A percentile compares a stretch with the other conserved stretches of the same genome.
phyloP scores from a whole-genome alignment of 2,888 invertebrate genomes.

The Xanthorhoe designata region DNA sequence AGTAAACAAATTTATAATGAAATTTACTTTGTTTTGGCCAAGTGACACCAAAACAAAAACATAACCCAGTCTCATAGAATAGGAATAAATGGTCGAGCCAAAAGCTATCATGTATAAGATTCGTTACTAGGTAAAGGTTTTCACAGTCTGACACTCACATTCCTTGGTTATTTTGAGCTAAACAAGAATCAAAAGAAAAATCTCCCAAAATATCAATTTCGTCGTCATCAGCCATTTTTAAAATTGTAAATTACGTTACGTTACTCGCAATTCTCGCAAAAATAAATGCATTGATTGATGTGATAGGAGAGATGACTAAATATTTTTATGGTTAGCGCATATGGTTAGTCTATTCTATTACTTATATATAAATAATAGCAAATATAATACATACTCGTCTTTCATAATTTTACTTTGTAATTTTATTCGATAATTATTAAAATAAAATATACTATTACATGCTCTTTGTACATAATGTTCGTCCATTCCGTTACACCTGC shows the following conservation, averaged over 20 bases:
- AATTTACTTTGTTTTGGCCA: constrained; percentile 45
- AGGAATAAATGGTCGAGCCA: background rate
- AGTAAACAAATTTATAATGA: too few species aligned
- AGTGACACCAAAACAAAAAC: constrained; percentile 52
- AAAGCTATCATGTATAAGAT: background rate
- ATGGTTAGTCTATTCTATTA: too few species aligned
- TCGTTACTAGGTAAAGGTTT: background rate
- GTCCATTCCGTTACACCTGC: background rate
- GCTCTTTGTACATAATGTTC: too few species aligned
- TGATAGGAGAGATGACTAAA: too few species aligned
- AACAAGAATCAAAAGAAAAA: constrained; percentile 88
- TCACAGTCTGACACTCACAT: constrained; percentile 76
- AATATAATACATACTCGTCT: too few species aligned
- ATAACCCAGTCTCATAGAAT: constrained; percentile 5
- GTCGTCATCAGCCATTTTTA: constrained; percentile 88
- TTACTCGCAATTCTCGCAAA: background rate
- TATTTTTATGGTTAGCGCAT: too few species aligned
- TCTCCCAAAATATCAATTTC: constrained; percentile 91
- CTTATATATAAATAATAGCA: too few species aligned
- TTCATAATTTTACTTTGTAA: too few species aligned
- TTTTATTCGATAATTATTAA: too few species aligned
- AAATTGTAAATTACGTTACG: background rate
- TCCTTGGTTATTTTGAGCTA: constrained; percentile 85
- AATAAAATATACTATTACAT: too few species aligned
- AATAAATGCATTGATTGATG: too few species aligned